Evolutionary conservation across 2,113 vertebrate species (phyloP).

Genomic region (Chrysemys picta): DNA sequence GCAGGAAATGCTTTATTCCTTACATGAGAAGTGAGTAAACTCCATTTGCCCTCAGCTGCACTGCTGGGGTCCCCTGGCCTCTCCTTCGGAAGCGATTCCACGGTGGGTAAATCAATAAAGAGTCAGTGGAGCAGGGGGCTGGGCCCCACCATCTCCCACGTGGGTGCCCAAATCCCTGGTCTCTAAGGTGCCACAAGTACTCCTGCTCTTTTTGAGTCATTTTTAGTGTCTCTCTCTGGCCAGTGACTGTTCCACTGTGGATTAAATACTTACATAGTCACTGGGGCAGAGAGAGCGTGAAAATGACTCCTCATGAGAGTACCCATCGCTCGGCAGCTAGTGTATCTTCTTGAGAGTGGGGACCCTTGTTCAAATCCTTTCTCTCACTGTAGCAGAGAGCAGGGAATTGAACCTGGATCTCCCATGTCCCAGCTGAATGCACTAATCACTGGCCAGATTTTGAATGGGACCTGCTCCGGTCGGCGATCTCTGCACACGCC

Average conservation of each 20-base stretch:
- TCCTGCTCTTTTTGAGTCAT: background rate
- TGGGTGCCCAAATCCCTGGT: background rate
- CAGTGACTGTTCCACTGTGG: background rate
- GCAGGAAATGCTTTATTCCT: background rate
- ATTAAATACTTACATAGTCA: background rate
- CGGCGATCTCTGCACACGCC: too few relatives aligned
- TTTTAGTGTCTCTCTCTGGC: background rate
- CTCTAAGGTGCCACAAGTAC: too few relatives aligned
- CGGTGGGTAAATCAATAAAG: background rate
- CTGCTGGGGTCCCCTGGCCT: background rate
- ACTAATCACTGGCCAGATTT: background rate
- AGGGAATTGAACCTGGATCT: background rate
- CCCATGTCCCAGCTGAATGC: background rate
- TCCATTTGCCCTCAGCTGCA: background rate
- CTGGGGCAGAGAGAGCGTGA: background rate
- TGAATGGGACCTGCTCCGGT: too few relatives aligned
- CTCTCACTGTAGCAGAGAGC: background rate
- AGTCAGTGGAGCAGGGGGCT: background rate
- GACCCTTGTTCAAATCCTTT: too few relatives aligned
- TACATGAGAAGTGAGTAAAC: background rate
- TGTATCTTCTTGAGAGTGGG: too few relatives aligned
- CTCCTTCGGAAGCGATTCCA: background rate
- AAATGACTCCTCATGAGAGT: background rate
- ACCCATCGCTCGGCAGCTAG: background rate
- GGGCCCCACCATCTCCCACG: background rate